These are phyloP conservation scores for Arrhopalites spinosus DNA, from an alignment of 2,888 invertebrate genomes.

Conservation along the genomic window DNA sequence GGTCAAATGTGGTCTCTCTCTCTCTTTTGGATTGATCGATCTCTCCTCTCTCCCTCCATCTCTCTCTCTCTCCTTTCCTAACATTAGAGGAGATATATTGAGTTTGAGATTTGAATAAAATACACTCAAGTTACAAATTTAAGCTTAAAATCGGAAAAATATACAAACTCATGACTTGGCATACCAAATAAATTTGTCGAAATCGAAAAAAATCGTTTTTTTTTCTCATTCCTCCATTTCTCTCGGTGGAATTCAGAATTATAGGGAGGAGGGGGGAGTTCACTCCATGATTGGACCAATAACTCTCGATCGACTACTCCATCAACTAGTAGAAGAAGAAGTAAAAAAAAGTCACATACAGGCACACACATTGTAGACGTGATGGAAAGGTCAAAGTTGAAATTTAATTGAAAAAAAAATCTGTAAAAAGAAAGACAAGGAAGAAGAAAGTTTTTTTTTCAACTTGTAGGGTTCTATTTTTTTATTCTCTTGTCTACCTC, in stretches of 20 bases:
- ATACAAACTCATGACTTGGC: neutral
- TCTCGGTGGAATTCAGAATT: too few species aligned
- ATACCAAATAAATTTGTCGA: neutral
- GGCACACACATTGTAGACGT: neutral
- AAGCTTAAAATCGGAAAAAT: neutral
- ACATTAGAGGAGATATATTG: too few species aligned
- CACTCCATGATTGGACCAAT: neutral
- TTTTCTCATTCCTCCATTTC: neutral
- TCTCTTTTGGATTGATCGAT: neutral
- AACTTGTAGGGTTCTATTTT: neutral
- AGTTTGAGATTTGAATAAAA: neutral
- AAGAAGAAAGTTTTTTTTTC: neutral
- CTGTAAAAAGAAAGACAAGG: neutral
- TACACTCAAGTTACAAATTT: neutral
- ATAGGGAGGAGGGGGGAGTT: too few species aligned
- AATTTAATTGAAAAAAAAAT: constrained; percentile 27
- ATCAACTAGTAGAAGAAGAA: too few species aligned
- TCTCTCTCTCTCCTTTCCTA: neutral
- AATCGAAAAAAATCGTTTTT: neutral
- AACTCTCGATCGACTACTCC: neutral
- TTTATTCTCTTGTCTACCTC: constrained; percentile 1
- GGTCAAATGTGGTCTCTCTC: neutral
- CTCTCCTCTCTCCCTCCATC: neutral
- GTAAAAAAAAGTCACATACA: neutral
- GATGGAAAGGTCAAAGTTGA: constrained; percentile 26